These are phyloP conservation scores for Benthosema pterotum DNA, from an alignment of 2,797 vertebrate species.

Conservation along the genomic window DNA sequence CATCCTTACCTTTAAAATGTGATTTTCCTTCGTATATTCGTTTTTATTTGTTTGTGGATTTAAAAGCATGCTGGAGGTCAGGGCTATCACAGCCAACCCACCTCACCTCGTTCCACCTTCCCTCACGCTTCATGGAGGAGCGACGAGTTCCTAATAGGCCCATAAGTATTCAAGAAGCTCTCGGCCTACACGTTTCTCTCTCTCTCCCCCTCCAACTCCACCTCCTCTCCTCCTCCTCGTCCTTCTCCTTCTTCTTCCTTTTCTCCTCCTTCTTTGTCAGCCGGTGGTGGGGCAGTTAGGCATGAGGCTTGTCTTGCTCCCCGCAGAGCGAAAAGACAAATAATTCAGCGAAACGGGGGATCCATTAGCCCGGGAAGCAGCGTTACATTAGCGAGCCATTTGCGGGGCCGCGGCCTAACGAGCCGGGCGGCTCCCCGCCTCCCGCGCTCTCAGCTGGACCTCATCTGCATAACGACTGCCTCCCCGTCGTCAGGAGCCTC, in stretches of 20 bases:
- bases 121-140: slow-evolving; percentile 27
- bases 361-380: slow-evolving; percentile 94
- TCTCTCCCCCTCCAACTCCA: background rate
- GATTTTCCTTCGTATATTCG: too few relatives aligned
- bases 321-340: slow-evolving; percentile 71
- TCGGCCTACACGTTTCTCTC: too few relatives aligned
- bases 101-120: slow-evolving; percentile 11
- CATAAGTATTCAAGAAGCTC: slow-evolving; percentile 46
- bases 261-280: slow-evolving; percentile 47
- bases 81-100: too few relatives aligned
- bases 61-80: too few relatives aligned
- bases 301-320: slow-evolving; percentile 50
- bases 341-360: slow-evolving; percentile 83
- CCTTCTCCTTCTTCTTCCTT: slow-evolving; percentile 30
- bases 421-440: slow-evolving; percentile 90
- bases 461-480: slow-evolving; percentile 99
- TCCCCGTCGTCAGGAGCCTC: slow-evolving; percentile 78
- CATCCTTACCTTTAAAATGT: too few relatives aligned
- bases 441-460: slow-evolving; percentile 97
- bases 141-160: slow-evolving; percentile 55
- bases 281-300: slow-evolving; percentile 47
- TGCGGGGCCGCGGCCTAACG: slow-evolving; percentile 99
- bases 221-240: slow-evolving; percentile 18
- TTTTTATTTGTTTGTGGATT: too few relatives aligned
- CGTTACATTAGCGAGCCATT: slow-evolving; percentile 99